Base-by-base conservation (phyloP, 2,113 vertebrate genomes). In the Dasyornis broadbenti region DNA sequence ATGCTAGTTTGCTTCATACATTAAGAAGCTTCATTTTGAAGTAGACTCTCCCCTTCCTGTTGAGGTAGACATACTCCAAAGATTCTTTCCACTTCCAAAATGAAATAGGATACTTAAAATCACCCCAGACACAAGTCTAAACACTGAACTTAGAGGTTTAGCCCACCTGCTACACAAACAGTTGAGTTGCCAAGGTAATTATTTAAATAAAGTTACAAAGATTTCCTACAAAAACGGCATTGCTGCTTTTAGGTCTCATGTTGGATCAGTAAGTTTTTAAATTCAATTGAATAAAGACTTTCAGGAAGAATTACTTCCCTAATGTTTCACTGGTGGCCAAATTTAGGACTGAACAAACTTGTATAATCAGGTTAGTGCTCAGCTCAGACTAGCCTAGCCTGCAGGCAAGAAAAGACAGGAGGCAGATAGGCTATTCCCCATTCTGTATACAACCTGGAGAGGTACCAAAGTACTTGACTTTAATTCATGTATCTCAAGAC, bases 351-450 rank as follows among this genome's bases (percentile, higher is more conserved):
- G 91, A 61, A 42, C 75, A 72, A 21, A 72, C 89, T 64, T 52
- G 21, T 64, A 72, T 52, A 40, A 92, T 94, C 64, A 93, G 44
- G 69, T 94, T 92, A 94, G 64, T 54, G 40, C 57, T 93, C 47
- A 96, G 88, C 57, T 86, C 90, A 92, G 96, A 96, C 61, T 86
- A 95, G 90, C 68, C 90, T 73, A 88, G 95, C 97, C 95, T 54
- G 45, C 65, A 92, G 94, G 71, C 72, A 39, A 63, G 88, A 86
- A 95, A 77, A 79, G 82, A 81, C 70, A 92, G 82, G 77, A 90
- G 93, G 78, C 72, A 90, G 93, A 97, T 31, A 96, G 93, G 94
- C 77, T 60, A 96, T 95, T 97, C 96, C 95, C 89, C 92, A 91
- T 37, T 64, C 65, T 19, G 11, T 60, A 44, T 15, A 86, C 59